phyloP scores from a whole-genome alignment of 2,888 invertebrate genomes.

The Meliscaeva auricollis region DNA sequence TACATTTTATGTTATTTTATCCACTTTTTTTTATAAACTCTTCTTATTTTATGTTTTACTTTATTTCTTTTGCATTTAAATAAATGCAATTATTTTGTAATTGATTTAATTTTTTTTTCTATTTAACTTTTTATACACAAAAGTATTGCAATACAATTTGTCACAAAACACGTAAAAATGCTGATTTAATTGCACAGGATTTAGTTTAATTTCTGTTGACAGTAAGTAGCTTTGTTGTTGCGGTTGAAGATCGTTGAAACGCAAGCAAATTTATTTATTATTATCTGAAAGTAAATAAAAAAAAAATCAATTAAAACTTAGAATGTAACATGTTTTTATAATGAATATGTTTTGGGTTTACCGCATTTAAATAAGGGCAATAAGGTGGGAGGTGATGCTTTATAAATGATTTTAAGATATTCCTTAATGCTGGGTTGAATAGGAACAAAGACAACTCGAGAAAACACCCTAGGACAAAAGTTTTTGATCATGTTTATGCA shows the following conservation, averaged over 20 bases:
- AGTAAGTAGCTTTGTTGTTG: conserved; percentile 11
- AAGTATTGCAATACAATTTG: conserved; percentile 43
- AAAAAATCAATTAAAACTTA: conserved; percentile 42
- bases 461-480: no score
- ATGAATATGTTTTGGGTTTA: no score
- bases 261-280: conserved; percentile 34
- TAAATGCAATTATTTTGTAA: conserved; percentile 9
- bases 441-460: no score
- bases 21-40: background rate
- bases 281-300: conserved; percentile 62
- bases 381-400: no score
- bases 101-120: conserved; percentile 6
- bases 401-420: no score
- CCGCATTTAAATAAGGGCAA: no score
- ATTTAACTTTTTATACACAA: conserved; percentile 22
- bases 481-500: no score
- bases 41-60: conserved; percentile 11
- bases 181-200: conserved; percentile 35
- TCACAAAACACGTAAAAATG: conserved; percentile 43
- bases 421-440: no score
- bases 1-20: conserved; percentile 77
- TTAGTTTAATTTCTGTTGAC: conserved; percentile 38
- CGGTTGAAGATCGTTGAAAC: conserved; percentile 24
- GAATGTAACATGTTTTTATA: conserved; percentile 6
- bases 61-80: conserved; percentile 30